Base-by-base conservation (phyloP, 2,888 invertebrate species). In the Toxonevra muliebris region DNA sequence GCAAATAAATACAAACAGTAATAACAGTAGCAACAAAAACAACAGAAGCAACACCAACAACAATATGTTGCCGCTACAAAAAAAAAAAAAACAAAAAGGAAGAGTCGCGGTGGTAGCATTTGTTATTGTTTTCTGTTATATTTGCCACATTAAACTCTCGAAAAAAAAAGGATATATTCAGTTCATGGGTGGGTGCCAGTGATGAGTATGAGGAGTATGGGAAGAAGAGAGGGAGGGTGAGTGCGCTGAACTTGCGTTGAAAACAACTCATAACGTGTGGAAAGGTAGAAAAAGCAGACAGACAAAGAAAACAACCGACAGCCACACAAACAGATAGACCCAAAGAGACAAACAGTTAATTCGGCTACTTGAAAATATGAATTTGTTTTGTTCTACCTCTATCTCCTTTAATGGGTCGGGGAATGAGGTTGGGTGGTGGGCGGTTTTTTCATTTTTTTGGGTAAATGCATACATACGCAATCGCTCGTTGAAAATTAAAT, bases 1-100 rank as follows among this genome's bases (percentile, higher is more conserved):
- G 57, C 58, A 58, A 53, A 62, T n/a, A 58, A 62, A 61, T 12
- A 55, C 19, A 19, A n/a, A 40, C 15, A 20, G 45, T 19, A 61
- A 61, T 20, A 64, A 41, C 64, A 58, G 12, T 43, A 52, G 53
- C 59, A 30, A 15, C 61, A 69, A 69, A 11, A 61, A 54, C 17
- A 52, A 58, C 52, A 7, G 30, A 52, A 61, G 2, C 53, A 59
- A 60, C 61, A 55, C 20, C 52, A 57, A 17, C 52, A 61, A 52
- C 41, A 40, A 42, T 40, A 40, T 41, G 48, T 8, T 2, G 11
- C 12, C 15, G 61, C 2, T 50, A n/a, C 4, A n/a, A n/a, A n/a
- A n/a, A n/a, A n/a, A n/a, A n/a, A n/a, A n/a, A n/a, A n/a, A n/a
- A n/a, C n/a, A n/a, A n/a, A n/a, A n/a, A n/a, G n/a, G n/a, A 20